phyloP scores from a whole-genome alignment of 2,113 vertebrate genomes.

The Merops nubicus region DNA sequence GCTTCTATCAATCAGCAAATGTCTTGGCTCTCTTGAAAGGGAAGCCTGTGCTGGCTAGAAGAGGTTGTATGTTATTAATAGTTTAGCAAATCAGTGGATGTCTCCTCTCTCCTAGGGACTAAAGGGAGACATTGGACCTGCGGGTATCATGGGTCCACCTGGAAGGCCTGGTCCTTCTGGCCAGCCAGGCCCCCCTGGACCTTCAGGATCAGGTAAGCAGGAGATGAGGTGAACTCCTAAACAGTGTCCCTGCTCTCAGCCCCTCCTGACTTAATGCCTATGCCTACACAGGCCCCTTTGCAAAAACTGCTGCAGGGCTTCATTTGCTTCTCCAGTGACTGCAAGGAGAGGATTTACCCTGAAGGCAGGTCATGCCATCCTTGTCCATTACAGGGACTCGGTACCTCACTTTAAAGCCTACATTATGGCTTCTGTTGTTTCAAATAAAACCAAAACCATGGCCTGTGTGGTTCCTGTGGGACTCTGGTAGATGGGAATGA shows the following conservation, averaged over 20 bases:
- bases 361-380: not conserved
- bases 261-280: not conserved
- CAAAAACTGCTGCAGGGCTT: not conserved
- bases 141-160: constrained; percentile 86
- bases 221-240: not conserved
- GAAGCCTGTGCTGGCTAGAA: not conserved
- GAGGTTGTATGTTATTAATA: not conserved
- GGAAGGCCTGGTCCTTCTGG: constrained; percentile 89
- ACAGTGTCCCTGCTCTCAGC: not conserved
- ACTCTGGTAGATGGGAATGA: not conserved
- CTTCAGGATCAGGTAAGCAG: constrained; percentile 85
- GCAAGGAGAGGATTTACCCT: not conserved
- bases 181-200: constrained; percentile 88
- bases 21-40: not conserved
- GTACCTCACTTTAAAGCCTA: not conserved
- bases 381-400: not conserved
- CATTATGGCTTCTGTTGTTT: not conserved
- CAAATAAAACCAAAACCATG: not conserved
- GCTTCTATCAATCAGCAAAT: not conserved
- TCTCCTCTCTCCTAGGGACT: constrained; percentile 79
- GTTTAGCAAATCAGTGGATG: not conserved
- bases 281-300: fast-evolving
- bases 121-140: constrained; percentile 86
- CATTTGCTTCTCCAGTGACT: not conserved
- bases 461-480: not conserved